Evolutionary conservation across 2,113 vertebrate genomes (phyloP), one percentile per base, ranked within the genome.

Genomic region (Pleuronectes platessa): DNA sequence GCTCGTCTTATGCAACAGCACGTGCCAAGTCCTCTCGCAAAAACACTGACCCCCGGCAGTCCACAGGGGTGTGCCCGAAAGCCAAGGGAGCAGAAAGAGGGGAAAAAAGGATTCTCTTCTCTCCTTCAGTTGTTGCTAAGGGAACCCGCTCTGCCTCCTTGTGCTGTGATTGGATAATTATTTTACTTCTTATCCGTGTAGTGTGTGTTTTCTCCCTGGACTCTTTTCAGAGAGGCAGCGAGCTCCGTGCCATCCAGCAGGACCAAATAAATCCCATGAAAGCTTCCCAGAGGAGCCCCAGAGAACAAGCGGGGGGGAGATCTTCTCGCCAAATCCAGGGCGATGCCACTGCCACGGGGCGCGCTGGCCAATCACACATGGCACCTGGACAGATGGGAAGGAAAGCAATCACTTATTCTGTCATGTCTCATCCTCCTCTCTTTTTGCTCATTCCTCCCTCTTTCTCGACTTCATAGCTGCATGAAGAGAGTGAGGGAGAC

Each of bases 101-200:
- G 54, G 24, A 56, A 54, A 81, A 88, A 86, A 79, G 62, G 82
- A 93, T 88, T 92, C 90, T 91, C 87, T 84, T 89, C 89, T 92
- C 82, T 90, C 66, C 85, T 82, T 89, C 87, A 89, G 90, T 90
- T 92, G 92, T 92, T 93, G 92, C 93, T 92, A 93, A 89, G 90
- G 92, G 82, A 94, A 93, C 92, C 92, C 83, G 70, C 78, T 89
- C 92, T 91, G 87, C 81, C 83, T 90, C 55, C 87, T 86, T 90
- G 89, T 90, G 89, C 90, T 87, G 88, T 91, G 92, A 92, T 93
- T 93, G 89, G 90, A 91, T 91, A 90, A 89, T 93, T 91, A 91
- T 92, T 93, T 87, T 77, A 92, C 87, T 91, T 92, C 86, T 90
- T 91, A 86, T 93, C 91, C 88, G 27, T 87, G 83, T 79, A 87